Base-by-base conservation (phyloP, 2,888 invertebrate species). In the Thysanoteuthis rhombus region DNA sequence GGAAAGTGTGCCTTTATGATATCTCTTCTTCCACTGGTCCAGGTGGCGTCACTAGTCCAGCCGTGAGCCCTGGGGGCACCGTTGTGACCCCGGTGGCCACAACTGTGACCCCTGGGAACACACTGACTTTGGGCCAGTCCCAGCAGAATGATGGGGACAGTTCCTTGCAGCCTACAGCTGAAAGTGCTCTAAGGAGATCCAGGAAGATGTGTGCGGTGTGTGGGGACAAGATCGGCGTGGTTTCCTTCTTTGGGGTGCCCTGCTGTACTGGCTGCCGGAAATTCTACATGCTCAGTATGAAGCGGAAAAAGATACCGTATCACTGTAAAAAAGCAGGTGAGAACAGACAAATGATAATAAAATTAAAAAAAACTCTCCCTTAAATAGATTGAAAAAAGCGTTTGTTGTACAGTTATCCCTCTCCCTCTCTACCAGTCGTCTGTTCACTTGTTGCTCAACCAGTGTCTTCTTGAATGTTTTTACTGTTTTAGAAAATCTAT, bases 211-310 rank as follows among this genome's bases (percentile, higher is more conserved):
- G 96, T 95, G 95, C 95, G 40, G 95, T 96, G 22, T 96, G 96
- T 95, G 95, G 95, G 16, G 95, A 94, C 90, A 98, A 98, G 89
- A 97, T 98, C 93, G 98, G 98, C 96, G 98, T 98, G 97, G 98
- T 98, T 96, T 98, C 98, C 25, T 98, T 98, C 94, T 98, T 98
- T 97, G 98, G 98, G 52, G 98, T 98, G 94, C 98, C 98, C 96
- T 98, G 98, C 95, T 99, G 99, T 97, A 98, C 98, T 96, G 98
- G 98, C 22, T 99, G 99, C 97, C 98, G 98, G 93, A 98, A 98
- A 97, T 99, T 99, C 97, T 98, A 98, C 96, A 98, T 98, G 45
- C 94, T 94, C 25, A 94, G 95, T 93, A 94, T 95, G 10, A 93
- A 93, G 75, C 91, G 94, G 42, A 92, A 40, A 92, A 92, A 92